Percentiles rank a stretch among this genome's conserved stretches.
Evolutionary conservation across 2,113 vertebrate genomes (phyloP).

Genomic region (Cebidichthys violaceus): DNA sequence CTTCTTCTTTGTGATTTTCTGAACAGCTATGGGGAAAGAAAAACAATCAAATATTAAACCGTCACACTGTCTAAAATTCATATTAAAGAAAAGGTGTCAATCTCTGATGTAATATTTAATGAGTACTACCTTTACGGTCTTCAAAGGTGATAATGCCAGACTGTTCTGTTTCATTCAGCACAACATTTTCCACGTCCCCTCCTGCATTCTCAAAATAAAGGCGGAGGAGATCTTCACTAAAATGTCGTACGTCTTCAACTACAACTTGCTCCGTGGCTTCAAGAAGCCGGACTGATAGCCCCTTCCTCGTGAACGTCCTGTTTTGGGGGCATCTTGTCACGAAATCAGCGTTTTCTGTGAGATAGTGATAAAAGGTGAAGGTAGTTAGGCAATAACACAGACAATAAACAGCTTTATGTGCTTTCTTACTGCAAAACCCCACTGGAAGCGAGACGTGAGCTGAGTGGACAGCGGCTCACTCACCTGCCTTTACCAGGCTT

Average conservation of each 20-base stretch:
- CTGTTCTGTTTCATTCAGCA: constrained; percentile 77
- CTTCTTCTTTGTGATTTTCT: constrained; percentile 54
- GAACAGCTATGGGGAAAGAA: constrained; percentile 61
- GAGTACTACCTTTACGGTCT: constrained; percentile 82
- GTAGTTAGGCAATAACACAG: neutral
- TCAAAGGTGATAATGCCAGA: constrained; percentile 87
- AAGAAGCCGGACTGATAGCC: constrained; percentile 81
- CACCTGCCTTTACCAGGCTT: neutral
- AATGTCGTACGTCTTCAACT: constrained; percentile 83
- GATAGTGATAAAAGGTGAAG: constrained; percentile 1
- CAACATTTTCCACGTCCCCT: constrained; percentile 59
- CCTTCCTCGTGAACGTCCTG: constrained; percentile 67
- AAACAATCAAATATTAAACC: neutral
- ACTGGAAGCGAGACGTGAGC: neutral
- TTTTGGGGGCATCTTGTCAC: constrained; percentile 73
- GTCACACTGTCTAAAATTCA: neutral
- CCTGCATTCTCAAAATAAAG: constrained; percentile 89
- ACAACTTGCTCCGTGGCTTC: constrained; percentile 82
- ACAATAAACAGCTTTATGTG: neutral
- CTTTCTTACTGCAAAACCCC: neutral
- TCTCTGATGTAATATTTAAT: neutral
- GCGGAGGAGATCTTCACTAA: constrained; percentile 64
- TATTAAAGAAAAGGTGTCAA: neutral
- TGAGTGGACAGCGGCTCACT: neutral
- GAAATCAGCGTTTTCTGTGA: constrained; percentile 82